Percentiles rank a stretch among this genome's conserved stretches.
phyloP scores from a whole-genome alignment of 2,113 vertebrate species.

The Ursus arctos region DNA sequence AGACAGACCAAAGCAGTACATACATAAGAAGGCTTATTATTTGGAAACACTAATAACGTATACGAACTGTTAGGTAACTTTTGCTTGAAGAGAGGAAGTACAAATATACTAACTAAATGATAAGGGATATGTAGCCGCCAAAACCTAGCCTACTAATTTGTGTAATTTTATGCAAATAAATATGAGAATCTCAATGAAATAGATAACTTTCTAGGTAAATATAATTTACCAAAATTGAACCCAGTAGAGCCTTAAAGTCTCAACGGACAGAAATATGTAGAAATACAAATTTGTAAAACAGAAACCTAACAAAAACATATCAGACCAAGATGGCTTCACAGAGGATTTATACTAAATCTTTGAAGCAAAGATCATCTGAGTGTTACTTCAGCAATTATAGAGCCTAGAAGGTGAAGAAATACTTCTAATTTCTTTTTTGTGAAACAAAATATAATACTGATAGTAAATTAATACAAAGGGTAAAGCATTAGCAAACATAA shows the following conservation, averaged over 20 bases:
- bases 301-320: not conserved
- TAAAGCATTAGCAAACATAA: not conserved
- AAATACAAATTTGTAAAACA: not conserved
- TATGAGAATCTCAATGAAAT: not conserved
- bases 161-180: not conserved
- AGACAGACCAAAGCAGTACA: not conserved
- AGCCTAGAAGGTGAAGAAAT: not conserved
- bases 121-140: not conserved
- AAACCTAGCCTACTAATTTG: not conserved
- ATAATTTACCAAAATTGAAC: not conserved
- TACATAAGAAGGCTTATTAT: not conserved
- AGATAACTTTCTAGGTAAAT: not conserved
- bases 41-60: not conserved
- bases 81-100: not conserved
- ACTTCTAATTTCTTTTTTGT: constrained; percentile 16
- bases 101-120: not conserved
- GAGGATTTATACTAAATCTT: not conserved
- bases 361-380: not conserved
- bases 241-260: not conserved
- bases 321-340: not conserved
- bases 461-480: not conserved
- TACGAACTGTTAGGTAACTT: not conserved
- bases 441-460: not conserved
- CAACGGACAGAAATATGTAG: not conserved
- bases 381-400: not conserved